phyloP scores from a whole-genome alignment of 2,113 vertebrate species.

The Silurus glanis region DNA sequence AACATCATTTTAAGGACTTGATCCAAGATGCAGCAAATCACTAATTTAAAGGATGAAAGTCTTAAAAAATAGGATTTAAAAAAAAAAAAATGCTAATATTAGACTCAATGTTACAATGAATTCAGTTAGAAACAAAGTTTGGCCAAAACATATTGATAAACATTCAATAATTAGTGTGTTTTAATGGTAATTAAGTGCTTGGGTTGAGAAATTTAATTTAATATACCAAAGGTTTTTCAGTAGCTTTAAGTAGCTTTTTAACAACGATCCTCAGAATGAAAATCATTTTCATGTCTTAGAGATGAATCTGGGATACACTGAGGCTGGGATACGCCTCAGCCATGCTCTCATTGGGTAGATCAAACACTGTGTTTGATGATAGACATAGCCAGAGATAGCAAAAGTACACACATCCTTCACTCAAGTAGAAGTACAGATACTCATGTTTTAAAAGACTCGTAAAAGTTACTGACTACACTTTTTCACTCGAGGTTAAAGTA shows the following conservation, averaged over 20 bases:
- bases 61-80: not conserved
- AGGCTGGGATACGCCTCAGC: not conserved
- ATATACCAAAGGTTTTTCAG: not conserved
- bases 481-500: too few species aligned
- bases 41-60: slow-evolving; percentile 8
- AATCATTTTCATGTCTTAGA: not conserved
- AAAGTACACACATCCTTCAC: too few species aligned
- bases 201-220: not conserved
- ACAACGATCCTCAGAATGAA: not conserved
- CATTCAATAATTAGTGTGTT: not conserved
- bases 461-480: too few species aligned
- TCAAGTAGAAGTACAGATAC: too few species aligned
- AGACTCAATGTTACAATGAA: not conserved
- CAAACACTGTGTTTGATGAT: not conserved
- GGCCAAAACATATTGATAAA: not conserved
- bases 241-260: too few species aligned
- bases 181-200: not conserved
- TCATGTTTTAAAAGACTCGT: too few species aligned
- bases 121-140: not conserved
- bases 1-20: not conserved
- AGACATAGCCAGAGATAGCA: not conserved
- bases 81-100: not conserved
- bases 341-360: not conserved
- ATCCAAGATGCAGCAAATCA: slow-evolving; percentile 4
- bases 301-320: not conserved